A percentile compares a stretch with the other conserved stretches of the same genome.
Conservation (phyloP, 2,888 invertebrate genomes). For the Cheilosia soror region DNA sequence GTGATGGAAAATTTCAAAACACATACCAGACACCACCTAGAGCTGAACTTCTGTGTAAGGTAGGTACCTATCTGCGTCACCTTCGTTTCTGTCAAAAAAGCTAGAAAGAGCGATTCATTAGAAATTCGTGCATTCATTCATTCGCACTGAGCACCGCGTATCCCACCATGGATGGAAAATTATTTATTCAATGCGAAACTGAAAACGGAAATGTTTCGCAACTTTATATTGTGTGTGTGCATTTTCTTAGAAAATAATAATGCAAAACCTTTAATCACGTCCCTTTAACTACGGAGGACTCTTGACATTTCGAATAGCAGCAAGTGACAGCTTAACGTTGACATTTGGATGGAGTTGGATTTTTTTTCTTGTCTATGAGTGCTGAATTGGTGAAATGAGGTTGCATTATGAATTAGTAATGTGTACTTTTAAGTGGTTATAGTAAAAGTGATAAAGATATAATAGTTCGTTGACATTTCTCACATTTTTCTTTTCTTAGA, state of each 20-base stretch:
- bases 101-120: constrained; percentile 62
- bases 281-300: constrained; percentile 16
- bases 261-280: constrained; percentile 6
- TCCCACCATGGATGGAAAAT: constrained; percentile 37
- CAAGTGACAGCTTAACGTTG: constrained; percentile 54
- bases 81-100: constrained; percentile 56
- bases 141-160: constrained; percentile 10
- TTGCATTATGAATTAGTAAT: constrained; percentile 47
- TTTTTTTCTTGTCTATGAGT: constrained; percentile 24
- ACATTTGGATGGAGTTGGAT: constrained; percentile 51
- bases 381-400: constrained; percentile 55
- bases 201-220: constrained; percentile 61
- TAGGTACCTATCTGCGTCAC: constrained; percentile 44
- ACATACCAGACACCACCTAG: neutral
- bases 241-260: constrained; percentile 44
- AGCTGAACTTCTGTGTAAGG: neutral
- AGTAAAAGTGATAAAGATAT: neutral
- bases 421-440: neutral
- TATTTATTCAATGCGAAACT: constrained; percentile 62
- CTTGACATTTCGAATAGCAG: constrained; percentile 47
- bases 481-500: neutral
- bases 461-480: neutral
- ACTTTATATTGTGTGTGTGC: constrained; percentile 7
- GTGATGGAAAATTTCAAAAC: constrained; percentile 61
- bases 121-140: constrained; percentile 65